Base-by-base conservation (phyloP, 2,888 invertebrate genomes). In the Helleia helle region DNA sequence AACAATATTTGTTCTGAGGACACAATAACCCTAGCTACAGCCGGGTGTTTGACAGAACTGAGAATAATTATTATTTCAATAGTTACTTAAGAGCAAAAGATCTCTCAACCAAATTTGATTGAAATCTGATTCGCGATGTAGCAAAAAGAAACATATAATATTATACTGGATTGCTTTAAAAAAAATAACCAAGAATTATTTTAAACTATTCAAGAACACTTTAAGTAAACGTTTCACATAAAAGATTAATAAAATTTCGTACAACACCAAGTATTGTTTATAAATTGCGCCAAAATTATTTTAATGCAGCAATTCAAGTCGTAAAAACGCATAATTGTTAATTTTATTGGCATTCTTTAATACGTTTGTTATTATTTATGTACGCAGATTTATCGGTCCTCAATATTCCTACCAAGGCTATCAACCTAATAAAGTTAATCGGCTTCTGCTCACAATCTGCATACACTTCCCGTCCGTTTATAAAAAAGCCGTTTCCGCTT, bases 401-500 rank as follows among this genome's bases (percentile, higher is more conserved):
- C 14, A 24, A 24, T n/a, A 8, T 24, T 30, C 14, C 29, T 22
- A n/a, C 25, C 25, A 39, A 25, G 30, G 30, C 11, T 17, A 17
- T 17, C 27, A 15, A 29, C 37, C 36, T 37, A 37, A 40, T 38
- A 15, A 37, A 37, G 42, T 41, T 41, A 43, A 46, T 29, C 13
- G 27, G 17, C 27, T 40, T 31, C 24, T 36, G 47, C 40, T 48
- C 42, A 44, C 31, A 43, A 58, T 61, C 54, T 51, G 50, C 54
- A 60, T 55, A 54, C 57, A 57, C 63, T 61, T 62, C 56, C n/a
- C 54, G 44, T 47, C 58, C 60, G 57, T 66, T 55, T 47, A n/a
- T 42, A 44, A 40, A 43, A 46, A 42, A 56, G 49, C 54, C 52
- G 60, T 56, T 71, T 72, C 71, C 70, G 70, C 56, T 59, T 56